Base-by-base conservation (phyloP, 2,797 vertebrate species). In the Spheniscus humboldti region DNA sequence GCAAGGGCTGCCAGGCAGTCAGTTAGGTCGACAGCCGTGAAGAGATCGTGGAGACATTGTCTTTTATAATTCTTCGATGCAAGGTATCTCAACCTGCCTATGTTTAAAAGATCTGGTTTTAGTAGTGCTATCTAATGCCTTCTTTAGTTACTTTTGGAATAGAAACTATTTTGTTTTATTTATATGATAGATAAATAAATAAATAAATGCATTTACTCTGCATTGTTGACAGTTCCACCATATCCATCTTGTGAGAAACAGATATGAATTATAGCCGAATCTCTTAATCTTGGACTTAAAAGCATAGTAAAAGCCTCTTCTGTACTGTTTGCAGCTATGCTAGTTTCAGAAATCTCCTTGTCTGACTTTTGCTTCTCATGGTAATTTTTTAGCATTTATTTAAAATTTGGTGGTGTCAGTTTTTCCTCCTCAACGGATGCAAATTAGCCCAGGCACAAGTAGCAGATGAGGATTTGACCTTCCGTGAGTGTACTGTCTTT, bases 21-120 rank as follows among this genome's bases (percentile, higher is more conserved):
- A 6, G 50, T 52, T 52, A 47, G 23, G n/a, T 56, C 4, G 1
- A 24, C 30, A 53, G 45, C n/a, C 3, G 0, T 13, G 27, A 24
- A 47, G 37, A 45, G 76, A 5, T 16, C 43, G 1, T 3, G 37
- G 66, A 33, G 10, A 18, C 3, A 0, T 37, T 60, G 20, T 25
- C 60, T 66, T 20, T 18, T 11, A 0, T 62, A 30, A 0, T 31
- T 78, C 48, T 64, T 35, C 50, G n/a, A 1, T 72, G 62, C 28
- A 55, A 75, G 45, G 10, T 33, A 11, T 9, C 47, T 69, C 6
- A 3, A 3, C 9, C 39, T 35, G 9, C 33, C 41, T 19, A 0
- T 43, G 14, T 47, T 66, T 57, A 16, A 69, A 91, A 79, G 18
- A 27, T 30, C 30, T 69, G 27, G 10, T 18, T 64, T 81, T 35